Conservation (phyloP, 2,888 invertebrate genomes). For the Aporophyla nigra region DNA sequence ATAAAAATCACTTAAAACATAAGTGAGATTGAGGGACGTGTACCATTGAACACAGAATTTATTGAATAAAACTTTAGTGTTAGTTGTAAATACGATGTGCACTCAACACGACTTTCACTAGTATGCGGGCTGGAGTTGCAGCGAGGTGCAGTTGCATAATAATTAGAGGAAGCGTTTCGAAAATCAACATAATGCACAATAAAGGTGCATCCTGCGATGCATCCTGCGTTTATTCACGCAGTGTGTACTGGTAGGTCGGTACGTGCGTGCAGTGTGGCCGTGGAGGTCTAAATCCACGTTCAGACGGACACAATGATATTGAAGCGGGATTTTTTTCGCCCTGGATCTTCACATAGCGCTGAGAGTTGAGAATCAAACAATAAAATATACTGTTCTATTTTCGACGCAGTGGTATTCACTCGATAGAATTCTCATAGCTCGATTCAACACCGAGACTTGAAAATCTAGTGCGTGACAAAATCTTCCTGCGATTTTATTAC, state of each 20-base stretch:
- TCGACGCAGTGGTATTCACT: too few species aligned
- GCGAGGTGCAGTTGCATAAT: conserved; percentile 68
- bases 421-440: too few species aligned
- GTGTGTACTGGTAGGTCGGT: conserved; percentile 7
- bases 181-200: conserved; percentile 76
- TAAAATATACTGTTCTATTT: too few species aligned
- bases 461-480: too few species aligned
- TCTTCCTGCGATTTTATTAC: too few species aligned
- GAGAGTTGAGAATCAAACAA: too few species aligned
- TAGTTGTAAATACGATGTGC: conserved; percentile 54
- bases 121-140: conserved; percentile 41
- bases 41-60: conserved; percentile 52
- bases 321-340: too few species aligned
- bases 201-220: conserved; percentile 75
- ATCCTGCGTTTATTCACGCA: conserved; percentile 75
- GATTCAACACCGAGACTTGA: too few species aligned
- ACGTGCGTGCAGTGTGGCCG: conserved; percentile 15
- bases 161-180: conserved; percentile 83
- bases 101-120: conserved; percentile 78
- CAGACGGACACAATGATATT: too few species aligned
- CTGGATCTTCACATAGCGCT: too few species aligned
- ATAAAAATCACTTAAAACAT: conserved; percentile 70
- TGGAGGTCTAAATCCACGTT: background rate
- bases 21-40: conserved; percentile 68
- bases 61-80: conserved; percentile 53